These are phyloP conservation scores for Hemiscyllium ocellatum DNA, from an alignment of 2,113 vertebrate species.

Conservation along the genomic window DNA sequence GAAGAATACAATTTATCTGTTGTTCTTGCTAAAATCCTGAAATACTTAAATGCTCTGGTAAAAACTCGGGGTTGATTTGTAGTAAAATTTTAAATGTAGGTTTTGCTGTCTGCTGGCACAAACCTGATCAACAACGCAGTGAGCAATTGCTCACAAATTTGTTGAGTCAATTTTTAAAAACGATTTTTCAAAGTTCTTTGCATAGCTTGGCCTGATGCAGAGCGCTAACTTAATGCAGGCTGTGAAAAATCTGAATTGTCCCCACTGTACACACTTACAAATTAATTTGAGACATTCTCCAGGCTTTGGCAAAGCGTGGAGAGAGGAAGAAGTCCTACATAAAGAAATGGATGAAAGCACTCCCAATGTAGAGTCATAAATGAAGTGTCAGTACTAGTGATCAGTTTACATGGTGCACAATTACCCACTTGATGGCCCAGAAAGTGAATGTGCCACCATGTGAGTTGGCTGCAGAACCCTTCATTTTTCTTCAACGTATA, in stretches of 20 bases:
- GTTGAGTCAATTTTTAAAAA: background rate
- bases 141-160: background rate
- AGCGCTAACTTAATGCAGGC: background rate
- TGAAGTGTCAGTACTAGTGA: no score
- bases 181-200: background rate
- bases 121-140: background rate
- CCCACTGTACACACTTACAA: background rate
- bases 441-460: no score
- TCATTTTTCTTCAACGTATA: no score
- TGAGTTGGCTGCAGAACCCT: no score
- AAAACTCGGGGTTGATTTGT: background rate
- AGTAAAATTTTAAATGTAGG: background rate
- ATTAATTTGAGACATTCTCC: background rate
- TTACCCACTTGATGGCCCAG: no score
- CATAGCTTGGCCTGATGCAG: background rate
- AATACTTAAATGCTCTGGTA: background rate
- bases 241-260: background rate
- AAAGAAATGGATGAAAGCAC: background rate
- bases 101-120: background rate
- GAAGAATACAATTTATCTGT: background rate
- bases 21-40: background rate
- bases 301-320: background rate
- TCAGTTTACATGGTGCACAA: no score
- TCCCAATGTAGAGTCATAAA: background rate
- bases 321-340: background rate